These are phyloP conservation scores for Accipiter virgatus DNA, from an alignment of 2,113 vertebrate genomes.

Conservation along the genomic window DNA sequence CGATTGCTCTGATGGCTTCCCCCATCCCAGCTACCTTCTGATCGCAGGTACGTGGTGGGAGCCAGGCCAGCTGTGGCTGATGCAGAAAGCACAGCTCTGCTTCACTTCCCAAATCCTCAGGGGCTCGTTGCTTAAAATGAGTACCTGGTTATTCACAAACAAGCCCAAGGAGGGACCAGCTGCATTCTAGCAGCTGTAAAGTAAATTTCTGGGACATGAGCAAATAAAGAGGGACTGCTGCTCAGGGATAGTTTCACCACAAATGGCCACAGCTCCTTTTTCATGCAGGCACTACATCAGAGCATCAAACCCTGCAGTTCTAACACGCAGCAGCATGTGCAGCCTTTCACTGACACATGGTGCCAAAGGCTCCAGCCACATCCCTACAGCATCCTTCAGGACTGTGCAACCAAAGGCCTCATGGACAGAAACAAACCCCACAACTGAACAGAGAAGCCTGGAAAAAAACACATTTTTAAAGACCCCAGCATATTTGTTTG, in stretches of 20 bases:
- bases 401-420: neutral
- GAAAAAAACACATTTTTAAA: neutral
- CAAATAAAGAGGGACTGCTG: neutral
- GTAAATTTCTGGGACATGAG: neutral
- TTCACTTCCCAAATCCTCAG: neutral
- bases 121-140: neutral
- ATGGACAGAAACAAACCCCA: neutral
- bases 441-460: neutral
- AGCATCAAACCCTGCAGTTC: neutral
- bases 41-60: accelerated
- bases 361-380: neutral
- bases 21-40: neutral
- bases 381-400: neutral
- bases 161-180: neutral
- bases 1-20: accelerated
- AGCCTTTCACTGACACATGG: neutral
- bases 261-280: neutral
- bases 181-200: neutral
- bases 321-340: neutral
- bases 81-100: neutral
- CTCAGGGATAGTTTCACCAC: neutral
- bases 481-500: neutral
- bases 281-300: accelerated
- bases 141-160: neutral
- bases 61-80: neutral